Percentiles rank a stretch among this genome's conserved stretches.
These are phyloP conservation scores for Columba guinea DNA, from an alignment of 2,797 vertebrate genomes.

Conservation along the genomic window DNA sequence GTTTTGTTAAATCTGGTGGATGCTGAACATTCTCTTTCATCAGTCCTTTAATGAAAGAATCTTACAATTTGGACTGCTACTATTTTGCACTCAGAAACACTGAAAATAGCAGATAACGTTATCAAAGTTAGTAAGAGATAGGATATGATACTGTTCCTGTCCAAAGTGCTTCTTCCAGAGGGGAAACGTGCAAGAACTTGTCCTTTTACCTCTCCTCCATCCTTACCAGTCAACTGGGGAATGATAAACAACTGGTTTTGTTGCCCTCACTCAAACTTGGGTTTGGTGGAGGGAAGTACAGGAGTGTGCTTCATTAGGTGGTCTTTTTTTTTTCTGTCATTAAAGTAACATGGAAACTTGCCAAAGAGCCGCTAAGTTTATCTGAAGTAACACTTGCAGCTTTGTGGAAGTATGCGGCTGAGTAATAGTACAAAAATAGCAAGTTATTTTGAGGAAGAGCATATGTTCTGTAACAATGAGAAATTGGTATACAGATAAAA, in stretches of 20 bases:
- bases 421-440: slow-evolving; percentile 80
- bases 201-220: not conserved
- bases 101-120: slow-evolving; percentile 8
- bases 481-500: slow-evolving; percentile 72
- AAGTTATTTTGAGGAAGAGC: slow-evolving; percentile 79
- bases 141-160: slow-evolving; percentile 31
- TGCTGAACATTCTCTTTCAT: not conserved
- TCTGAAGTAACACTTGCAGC: slow-evolving; percentile 76
- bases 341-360: slow-evolving; percentile 45
- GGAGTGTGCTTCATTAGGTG: not conserved
- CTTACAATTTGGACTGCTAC: not conserved
- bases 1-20: not conserved
- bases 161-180: not conserved
- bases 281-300: not conserved
- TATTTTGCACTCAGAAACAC: slow-evolving; percentile 25
- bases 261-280: not conserved
- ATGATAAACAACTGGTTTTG: not conserved
- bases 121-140: not conserved
- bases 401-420: slow-evolving; percentile 72
- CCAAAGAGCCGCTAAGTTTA: slow-evolving; percentile 69
- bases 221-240: not conserved
- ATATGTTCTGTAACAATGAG: slow-evolving; percentile 78
- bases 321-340: not conserved
- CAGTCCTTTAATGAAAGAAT: not conserved
- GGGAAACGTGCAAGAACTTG: not conserved